Conservation (phyloP, 2,797 vertebrate genomes). For the Triplophysa yarkandensis region DNA sequence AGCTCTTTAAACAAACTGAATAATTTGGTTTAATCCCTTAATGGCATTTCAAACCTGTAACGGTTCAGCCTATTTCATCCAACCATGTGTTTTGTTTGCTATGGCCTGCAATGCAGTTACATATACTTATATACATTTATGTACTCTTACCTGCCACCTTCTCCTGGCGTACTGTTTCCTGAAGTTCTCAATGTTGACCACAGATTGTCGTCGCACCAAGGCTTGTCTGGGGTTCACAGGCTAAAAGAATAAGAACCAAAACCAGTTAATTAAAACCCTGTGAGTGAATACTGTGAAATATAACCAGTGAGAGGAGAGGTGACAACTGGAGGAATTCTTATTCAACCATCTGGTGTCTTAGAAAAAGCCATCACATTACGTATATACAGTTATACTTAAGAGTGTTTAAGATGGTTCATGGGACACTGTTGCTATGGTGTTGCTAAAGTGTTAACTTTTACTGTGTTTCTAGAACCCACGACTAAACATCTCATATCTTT, state of each 20-base stretch:
- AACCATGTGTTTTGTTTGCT: neutral
- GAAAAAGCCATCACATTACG: neutral
- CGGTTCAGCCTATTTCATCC: no score
- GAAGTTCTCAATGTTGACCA: slow-evolving; percentile 95
- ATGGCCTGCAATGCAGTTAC: neutral
- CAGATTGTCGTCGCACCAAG: slow-evolving; percentile 87
- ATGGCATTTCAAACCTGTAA: no score
- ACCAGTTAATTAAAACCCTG: neutral
- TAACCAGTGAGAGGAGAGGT: slow-evolving; percentile 6
- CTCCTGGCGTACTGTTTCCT: slow-evolving; percentile 88
- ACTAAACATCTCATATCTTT: neutral
- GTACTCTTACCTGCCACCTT: slow-evolving; percentile 87
- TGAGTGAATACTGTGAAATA: neutral
- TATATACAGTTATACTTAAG: neutral
- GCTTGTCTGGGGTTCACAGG: slow-evolving; percentile 85
- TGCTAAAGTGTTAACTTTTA: neutral
- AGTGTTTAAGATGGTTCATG: neutral
- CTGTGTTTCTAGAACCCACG: neutral
- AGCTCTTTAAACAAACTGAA: no score
- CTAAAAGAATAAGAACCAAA: slow-evolving; percentile 75
- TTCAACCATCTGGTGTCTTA: neutral
- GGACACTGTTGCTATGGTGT: neutral
- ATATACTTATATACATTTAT: neutral
- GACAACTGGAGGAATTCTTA: neutral
- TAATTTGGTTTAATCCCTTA: no score